Percentiles rank a stretch among this genome's conserved stretches.
Conservation (phyloP, 2,113 vertebrate genomes). For the Origma solitaria region DNA sequence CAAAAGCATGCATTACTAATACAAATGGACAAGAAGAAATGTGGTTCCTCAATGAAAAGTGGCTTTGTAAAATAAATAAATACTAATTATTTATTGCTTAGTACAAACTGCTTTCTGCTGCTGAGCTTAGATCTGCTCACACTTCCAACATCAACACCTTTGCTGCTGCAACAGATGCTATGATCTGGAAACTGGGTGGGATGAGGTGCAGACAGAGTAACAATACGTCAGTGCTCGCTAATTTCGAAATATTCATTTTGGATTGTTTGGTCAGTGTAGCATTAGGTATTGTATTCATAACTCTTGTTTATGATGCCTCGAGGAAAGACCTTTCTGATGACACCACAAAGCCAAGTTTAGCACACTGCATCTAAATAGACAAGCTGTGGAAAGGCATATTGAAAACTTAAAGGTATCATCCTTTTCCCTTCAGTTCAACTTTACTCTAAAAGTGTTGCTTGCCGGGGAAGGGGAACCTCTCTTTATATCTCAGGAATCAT, state of each 20-base stretch:
- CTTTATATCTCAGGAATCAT: not conserved
- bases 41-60: not conserved
- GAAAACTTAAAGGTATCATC: not conserved
- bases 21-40: not conserved
- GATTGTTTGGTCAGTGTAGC: not conserved
- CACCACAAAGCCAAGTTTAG: not conserved
- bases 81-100: not conserved
- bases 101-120: not conserved
- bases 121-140: not conserved
- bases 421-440: not conserved
- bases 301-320: not conserved
- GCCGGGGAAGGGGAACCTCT: not conserved
- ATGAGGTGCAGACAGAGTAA: not conserved
- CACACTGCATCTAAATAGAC: not conserved
- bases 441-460: not conserved
- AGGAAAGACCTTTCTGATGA: not conserved
- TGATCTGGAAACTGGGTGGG: not conserved
- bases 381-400: not conserved
- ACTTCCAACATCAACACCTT: not conserved
- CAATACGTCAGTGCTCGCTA: not conserved
- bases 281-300: not conserved
- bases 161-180: not conserved
- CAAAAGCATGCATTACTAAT: not conserved
- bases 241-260: not conserved
- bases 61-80: not conserved